These are phyloP conservation scores for Percopsis transmontana DNA, from an alignment of 2,113 vertebrate genomes.

Conservation along the genomic window DNA sequence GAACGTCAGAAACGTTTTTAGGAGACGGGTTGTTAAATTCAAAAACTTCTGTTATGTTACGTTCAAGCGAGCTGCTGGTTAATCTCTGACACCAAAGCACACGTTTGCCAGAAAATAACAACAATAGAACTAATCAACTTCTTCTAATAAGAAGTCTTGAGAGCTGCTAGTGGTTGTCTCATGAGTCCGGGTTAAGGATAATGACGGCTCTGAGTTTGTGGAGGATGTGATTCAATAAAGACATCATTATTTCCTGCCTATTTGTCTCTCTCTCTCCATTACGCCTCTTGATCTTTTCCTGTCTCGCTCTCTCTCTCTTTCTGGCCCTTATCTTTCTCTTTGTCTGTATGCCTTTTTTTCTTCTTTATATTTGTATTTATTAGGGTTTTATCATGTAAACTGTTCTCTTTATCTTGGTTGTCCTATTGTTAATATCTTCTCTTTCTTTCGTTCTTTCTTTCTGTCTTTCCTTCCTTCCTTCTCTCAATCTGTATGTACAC, in stretches of 20 bases:
- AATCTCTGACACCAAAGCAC: no score
- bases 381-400: background rate
- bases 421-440: background rate
- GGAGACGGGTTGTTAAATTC: no score
- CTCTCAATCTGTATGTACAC: background rate
- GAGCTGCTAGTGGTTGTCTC: slow-evolving; percentile 43
- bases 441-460: background rate
- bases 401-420: background rate
- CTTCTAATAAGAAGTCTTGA: no score
- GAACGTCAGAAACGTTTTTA: no score
- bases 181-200: slow-evolving; percentile 50
- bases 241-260: slow-evolving; percentile 66
- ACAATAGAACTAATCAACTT: no score
- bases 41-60: no score
- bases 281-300: no score
- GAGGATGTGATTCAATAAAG: slow-evolving; percentile 71
- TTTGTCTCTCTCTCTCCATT: slow-evolving; percentile 43
- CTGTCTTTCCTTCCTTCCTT: background rate
- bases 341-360: background rate
- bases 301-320: slow-evolving; percentile 14
- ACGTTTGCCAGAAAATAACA: no score
- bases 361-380: background rate
- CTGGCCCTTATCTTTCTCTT: background rate
- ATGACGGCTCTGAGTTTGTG: slow-evolving; percentile 57
- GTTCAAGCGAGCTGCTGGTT: no score